These are phyloP conservation scores for Sander lucioperca DNA, from an alignment of 2,113 vertebrate genomes.

Conservation along the genomic window DNA sequence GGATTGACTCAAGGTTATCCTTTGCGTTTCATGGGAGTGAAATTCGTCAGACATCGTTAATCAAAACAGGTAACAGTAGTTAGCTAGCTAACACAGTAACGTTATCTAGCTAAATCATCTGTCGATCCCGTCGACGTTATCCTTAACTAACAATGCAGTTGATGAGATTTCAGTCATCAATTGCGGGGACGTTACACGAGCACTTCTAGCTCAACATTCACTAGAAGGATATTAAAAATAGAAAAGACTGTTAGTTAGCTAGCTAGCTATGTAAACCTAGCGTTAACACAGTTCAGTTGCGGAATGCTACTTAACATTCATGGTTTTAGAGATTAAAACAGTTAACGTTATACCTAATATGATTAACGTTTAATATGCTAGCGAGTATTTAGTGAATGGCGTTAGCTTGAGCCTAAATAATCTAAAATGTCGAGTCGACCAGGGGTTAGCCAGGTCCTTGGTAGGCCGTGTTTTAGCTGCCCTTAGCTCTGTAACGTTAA, in stretches of 20 bases:
- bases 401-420: not conserved
- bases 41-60: conserved; percentile 31
- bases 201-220: fast-evolving
- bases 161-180: not conserved
- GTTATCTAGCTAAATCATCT: not conserved
- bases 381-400: fast-evolving
- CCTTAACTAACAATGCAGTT: not conserved
- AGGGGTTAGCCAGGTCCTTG: conserved; percentile 36
- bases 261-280: not conserved
- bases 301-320: conserved; percentile 36
- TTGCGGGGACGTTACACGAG: not conserved
- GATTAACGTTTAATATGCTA: fast-evolving
- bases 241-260: not conserved
- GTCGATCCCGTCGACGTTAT: not conserved
- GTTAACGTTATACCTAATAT: too few species aligned
- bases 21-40: not conserved
- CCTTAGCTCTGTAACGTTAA: conserved; percentile 25
- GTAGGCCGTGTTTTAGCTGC: conserved; percentile 66
- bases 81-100: not conserved
- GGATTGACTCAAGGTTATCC: not conserved
- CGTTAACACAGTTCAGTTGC: conserved; percentile 39
- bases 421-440: not conserved
- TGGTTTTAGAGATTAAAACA: too few species aligned
- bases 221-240: not conserved
- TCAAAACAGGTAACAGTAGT: conserved; percentile 38